Evolutionary conservation across 2,113 vertebrate genomes (phyloP).

Genomic region (Mormyrus iriodes): DNA sequence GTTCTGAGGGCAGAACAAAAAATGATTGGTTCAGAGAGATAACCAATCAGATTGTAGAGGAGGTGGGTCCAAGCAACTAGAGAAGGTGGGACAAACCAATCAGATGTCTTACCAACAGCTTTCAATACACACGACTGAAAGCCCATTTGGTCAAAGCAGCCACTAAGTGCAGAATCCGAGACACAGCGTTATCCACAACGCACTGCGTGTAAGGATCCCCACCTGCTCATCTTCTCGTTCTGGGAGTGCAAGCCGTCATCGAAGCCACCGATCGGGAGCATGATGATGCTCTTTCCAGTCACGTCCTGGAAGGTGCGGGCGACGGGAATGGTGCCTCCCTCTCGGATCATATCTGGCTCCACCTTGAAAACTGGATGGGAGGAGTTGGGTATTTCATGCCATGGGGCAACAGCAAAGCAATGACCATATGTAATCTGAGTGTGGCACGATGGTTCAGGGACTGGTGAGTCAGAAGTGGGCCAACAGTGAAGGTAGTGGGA

Average conservation of each 20-base stretch:
- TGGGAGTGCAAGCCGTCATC: conserved; percentile 71
- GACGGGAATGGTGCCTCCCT: conserved; percentile 68
- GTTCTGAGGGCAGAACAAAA: too few relatives aligned
- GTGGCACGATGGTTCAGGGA: neutral
- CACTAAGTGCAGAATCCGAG: neutral
- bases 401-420: neutral
- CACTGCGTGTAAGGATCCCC: neutral
- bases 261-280: conserved; percentile 67
- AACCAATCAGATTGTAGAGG: too few relatives aligned
- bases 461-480: neutral
- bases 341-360: conserved; percentile 67
- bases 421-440: neutral
- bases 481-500: neutral
- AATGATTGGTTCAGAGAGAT: too few relatives aligned
- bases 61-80: neutral
- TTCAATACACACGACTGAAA: neutral
- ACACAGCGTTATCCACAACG: too few relatives aligned
- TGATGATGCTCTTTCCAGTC: conserved; percentile 63
- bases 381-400: neutral
- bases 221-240: conserved; percentile 73
- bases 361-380: conserved; percentile 51
- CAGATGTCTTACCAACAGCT: neutral
- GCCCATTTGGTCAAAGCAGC: neutral
- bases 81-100: neutral
- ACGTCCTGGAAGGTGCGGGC: conserved; percentile 63